phyloP scores from a whole-genome alignment of 2,888 invertebrate species.

The Alentia gelatinosa region DNA sequence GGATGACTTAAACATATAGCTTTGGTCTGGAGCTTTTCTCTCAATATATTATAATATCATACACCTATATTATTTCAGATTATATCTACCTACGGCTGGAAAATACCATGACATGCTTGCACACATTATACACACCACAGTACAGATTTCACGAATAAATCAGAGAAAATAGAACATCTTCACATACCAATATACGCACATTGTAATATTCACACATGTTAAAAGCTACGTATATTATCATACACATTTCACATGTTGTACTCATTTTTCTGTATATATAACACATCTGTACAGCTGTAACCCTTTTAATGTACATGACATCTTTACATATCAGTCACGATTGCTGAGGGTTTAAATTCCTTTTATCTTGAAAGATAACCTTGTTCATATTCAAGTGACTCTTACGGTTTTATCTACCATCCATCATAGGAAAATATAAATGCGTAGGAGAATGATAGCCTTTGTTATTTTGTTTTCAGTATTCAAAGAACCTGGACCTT shows the following conservation, averaged over 20 bases:
- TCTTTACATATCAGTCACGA: not conserved
- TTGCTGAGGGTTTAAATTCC: constrained; percentile 3
- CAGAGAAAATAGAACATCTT: constrained; percentile 51
- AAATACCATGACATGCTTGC: not conserved
- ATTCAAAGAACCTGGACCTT: not conserved
- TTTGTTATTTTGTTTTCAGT: not conserved
- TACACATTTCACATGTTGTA: constrained; percentile 34
- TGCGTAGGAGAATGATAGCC: not conserved
- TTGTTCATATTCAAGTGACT: constrained; percentile 29
- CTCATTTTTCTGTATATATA: not conserved
- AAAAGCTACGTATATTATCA: constrained; percentile 38
- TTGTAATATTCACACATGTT: constrained; percentile 12
- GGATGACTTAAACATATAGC: not conserved
- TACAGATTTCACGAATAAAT: not conserved
- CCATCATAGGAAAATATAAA: constrained; percentile 48
- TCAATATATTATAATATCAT: constrained; percentile 18
- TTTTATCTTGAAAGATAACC: constrained; percentile 8
- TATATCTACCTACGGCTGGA: not conserved
- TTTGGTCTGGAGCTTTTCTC: constrained; percentile 17
- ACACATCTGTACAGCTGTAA: not conserved
- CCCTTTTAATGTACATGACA: not conserved
- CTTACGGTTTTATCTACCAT: not conserved
- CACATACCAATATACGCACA: constrained; percentile 10
- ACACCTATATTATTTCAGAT: not conserved
- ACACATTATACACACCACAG: not conserved